Conservation (phyloP, 1,140 invertebrate genomes). For the Aphelenchoides besseyi region DNA sequence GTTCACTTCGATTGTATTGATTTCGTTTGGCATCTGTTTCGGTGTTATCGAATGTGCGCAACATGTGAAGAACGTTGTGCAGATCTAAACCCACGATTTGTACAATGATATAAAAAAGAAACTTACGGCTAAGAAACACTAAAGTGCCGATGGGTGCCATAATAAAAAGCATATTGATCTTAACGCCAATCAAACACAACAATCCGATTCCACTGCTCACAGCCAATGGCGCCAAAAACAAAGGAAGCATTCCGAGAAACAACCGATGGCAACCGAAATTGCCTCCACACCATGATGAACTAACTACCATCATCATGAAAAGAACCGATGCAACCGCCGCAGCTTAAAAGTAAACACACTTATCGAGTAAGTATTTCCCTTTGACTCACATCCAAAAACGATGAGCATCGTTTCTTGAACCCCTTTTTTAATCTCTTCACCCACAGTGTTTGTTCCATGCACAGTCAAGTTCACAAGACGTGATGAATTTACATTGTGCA, state of each 20-base stretch:
- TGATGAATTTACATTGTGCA: constrained; percentile 35
- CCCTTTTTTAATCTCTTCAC: constrained; percentile 33
- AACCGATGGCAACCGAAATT: constrained; percentile 25
- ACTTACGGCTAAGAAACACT: constrained; percentile 31
- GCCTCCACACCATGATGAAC: constrained; percentile 35
- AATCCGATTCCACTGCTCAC: constrained; percentile 23
- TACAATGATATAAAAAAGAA: constrained; percentile 22
- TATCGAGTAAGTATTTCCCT: neutral
- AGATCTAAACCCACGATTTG: constrained; percentile 25
- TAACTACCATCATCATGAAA: constrained; percentile 25
- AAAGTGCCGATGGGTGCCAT: constrained; percentile 37
- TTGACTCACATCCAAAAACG: neutral
- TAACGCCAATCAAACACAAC: constrained; percentile 24
- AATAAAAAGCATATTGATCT: constrained; percentile 34
- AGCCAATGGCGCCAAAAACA: constrained; percentile 26
- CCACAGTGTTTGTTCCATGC: constrained; percentile 42
- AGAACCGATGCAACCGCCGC: constrained; percentile 25
- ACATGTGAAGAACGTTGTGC: constrained; percentile 34
- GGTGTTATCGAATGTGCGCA: constrained; percentile 24
- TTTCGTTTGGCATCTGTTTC: constrained; percentile 31
- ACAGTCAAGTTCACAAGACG: constrained; percentile 24
- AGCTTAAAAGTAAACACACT: neutral
- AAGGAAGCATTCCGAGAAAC: constrained; percentile 22
- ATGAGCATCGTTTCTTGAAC: constrained; percentile 20
- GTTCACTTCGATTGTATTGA: constrained; percentile 35